Conservation (phyloP, 2,797 vertebrate species). For the Apogon talboti region DNA sequence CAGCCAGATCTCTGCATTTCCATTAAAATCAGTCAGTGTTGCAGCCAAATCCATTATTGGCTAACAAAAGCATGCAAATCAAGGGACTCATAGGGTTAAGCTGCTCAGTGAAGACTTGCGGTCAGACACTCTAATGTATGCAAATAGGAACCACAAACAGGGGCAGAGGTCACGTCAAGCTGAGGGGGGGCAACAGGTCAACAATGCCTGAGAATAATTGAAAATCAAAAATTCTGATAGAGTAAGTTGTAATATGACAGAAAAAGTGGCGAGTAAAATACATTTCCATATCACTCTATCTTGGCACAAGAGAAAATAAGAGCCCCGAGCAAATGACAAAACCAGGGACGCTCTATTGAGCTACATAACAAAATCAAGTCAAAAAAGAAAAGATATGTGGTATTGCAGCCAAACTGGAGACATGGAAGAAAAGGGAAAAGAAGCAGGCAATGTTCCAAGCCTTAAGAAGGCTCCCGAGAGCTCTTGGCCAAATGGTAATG, state of each 20-base stretch:
- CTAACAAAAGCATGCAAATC: constrained; percentile 86
- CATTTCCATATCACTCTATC: constrained; percentile 33
- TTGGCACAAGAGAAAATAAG: constrained; percentile 41
- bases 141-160: constrained; percentile 80
- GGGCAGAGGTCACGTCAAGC: constrained; percentile 72
- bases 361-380: constrained; percentile 67
- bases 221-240: constrained; percentile 9
- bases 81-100: constrained; percentile 80
- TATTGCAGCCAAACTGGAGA: constrained; percentile 75
- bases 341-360: constrained; percentile 61
- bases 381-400: constrained; percentile 68
- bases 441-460: constrained; percentile 77
- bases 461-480: constrained; percentile 80
- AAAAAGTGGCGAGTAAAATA: constrained; percentile 17
- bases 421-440: constrained; percentile 68
- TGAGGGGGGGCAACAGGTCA: constrained; percentile 66
- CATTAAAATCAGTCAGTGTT: constrained; percentile 84
- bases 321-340: constrained; percentile 61
- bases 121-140: constrained; percentile 82
- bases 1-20: constrained; percentile 87
- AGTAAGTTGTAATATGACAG: constrained; percentile 17
- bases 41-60: constrained; percentile 81
- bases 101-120: constrained; percentile 72
- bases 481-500: constrained; percentile 84
- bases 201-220: constrained; percentile 32